These are phyloP conservation scores for Pan paniscus DNA, from an alignment of 2,113 vertebrate species.

Conservation along the genomic window DNA sequence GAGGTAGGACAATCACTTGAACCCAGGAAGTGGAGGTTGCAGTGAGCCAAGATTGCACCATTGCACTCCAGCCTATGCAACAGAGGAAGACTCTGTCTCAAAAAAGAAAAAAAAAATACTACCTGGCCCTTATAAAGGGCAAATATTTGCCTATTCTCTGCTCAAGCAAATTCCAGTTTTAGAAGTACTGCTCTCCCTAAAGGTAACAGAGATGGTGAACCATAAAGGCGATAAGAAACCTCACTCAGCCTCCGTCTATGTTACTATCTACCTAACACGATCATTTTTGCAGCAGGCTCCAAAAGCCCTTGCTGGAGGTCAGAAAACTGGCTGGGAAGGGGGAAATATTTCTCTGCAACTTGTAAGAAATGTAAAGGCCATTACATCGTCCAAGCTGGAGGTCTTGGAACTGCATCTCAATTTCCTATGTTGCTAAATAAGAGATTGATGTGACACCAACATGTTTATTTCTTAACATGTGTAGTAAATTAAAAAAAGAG, in stretches of 20 bases:
- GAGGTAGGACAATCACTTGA: no score
- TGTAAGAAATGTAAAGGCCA: background rate
- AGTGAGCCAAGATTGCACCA: no score
- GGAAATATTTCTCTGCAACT: background rate
- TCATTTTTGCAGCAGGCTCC: background rate
- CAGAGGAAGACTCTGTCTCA: no score
- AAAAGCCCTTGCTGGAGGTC: background rate
- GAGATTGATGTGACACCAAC: background rate
- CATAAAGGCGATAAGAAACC: background rate
- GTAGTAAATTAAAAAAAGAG: background rate
- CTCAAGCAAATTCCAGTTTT: background rate
- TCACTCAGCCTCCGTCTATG: background rate
- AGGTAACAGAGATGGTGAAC: background rate
- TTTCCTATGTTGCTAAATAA: background rate
- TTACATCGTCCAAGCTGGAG: background rate
- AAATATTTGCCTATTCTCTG: background rate
- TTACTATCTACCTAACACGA: accelerated
- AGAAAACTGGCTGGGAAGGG: background rate
- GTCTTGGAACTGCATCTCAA: background rate
- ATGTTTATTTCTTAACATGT: background rate
- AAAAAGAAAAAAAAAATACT: no score
- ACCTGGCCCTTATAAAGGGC: background rate
- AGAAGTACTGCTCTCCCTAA: background rate
- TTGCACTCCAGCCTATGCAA: no score
- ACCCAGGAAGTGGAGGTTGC: no score